phyloP scores from a whole-genome alignment of 2,888 invertebrate genomes.

The Luperina nickerlii region DNA sequence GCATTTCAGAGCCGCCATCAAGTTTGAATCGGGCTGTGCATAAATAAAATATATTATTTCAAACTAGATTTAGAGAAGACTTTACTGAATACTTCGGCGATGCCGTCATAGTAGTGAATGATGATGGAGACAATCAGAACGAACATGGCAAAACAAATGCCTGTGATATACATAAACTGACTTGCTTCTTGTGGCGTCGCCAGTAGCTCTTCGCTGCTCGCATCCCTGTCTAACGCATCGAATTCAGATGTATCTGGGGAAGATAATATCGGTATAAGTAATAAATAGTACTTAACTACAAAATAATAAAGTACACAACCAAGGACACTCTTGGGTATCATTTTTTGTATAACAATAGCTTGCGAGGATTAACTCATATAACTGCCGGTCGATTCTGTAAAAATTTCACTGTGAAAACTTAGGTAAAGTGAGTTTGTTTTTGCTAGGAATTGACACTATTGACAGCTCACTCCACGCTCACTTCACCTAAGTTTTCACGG shows the following conservation, averaged over 20 bases:
- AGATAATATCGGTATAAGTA: constrained; percentile 1
- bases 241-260: constrained; percentile 86
- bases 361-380: not conserved
- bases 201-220: constrained; percentile 87
- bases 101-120: constrained; percentile 89
- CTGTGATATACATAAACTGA: constrained; percentile 91
- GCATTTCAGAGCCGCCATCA: not conserved
- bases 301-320: not conserved
- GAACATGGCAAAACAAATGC: constrained; percentile 91
- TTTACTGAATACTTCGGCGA: constrained; percentile 77
- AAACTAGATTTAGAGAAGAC: constrained; percentile 72
- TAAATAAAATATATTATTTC: constrained; percentile 30
- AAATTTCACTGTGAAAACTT: no score
- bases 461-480: no score
- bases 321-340: no score
- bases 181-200: constrained; percentile 90
- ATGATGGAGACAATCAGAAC: constrained; percentile 91
- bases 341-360: not conserved
- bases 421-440: no score
- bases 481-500: no score
- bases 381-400: no score
- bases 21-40: not conserved
- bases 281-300: not conserved
- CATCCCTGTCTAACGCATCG: constrained; percentile 87
- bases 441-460: no score